Base-by-base conservation (phyloP, 2,797 vertebrate genomes). In the Dermochelys coriacea region DNA sequence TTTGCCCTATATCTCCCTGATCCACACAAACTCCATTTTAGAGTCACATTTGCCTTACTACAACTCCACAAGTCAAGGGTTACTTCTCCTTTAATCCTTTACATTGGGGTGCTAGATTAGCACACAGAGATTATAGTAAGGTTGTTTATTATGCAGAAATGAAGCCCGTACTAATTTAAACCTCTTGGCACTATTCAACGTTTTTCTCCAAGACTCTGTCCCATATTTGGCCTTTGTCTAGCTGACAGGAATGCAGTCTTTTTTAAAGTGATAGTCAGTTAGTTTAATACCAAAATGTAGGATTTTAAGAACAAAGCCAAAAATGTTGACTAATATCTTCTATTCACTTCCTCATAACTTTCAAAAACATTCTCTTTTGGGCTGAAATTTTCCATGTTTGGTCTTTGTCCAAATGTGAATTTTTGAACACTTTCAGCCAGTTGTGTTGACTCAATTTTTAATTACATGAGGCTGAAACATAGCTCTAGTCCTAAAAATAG, bases 151-250 rank as follows among this genome's bases (percentile, higher is more conserved):
- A 86, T 68, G 88, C 86, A 96, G 90, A 87, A 93, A 75, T 79
- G 91, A 77, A 96, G 34, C 4, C 87, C 74, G 47, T 79, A 83
- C 57, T 2, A 1, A 85, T 92, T 93, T 96, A 86, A 96, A 91
- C 80, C 89, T 89, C 89, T 94, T 77, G 41, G 27, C 45, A 49
- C 27, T 29, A 77, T 77, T 77, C 45, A 93, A 57, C 92, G 83
- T 87, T 94, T 93, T 95, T 86, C 94, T 93, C 93, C 96, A 95
- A 89, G 89, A 94, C 77, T 75, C 41, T 86, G 87, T 93, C 88
- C 93, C 94, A 85, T 96, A 96, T 94, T 96, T 96, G 93, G 95
- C 82, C 87, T 92, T 97, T 94, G 94, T 84, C 96, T 96, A 96
- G 89, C 91, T 94, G 93, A 96, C 89, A 96, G 85, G 91, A 96